phyloP scores from a whole-genome alignment of 1,140 invertebrate genomes.

The Bombus superbus region DNA sequence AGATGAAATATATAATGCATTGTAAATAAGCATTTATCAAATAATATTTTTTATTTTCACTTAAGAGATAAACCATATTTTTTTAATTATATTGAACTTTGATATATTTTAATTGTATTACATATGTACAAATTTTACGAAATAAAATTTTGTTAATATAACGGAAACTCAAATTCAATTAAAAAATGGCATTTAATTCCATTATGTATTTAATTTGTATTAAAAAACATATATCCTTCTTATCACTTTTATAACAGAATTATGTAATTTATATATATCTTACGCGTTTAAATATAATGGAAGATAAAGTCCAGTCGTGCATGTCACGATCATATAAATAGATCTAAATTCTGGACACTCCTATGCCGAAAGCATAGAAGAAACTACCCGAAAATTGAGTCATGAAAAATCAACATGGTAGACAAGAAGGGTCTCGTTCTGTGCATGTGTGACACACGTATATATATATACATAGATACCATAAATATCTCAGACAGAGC shows the following conservation, averaged over 20 bases:
- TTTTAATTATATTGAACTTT: slow-evolving; percentile 20
- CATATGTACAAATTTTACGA: slow-evolving; percentile 6
- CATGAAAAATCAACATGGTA: too few relatives aligned
- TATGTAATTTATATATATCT: background rate
- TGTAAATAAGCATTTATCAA: background rate
- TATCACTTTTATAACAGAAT: background rate
- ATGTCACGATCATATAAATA: background rate
- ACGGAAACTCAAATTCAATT: background rate
- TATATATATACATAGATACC: too few relatives aligned
- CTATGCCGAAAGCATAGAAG: too few relatives aligned
- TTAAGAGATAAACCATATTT: background rate
- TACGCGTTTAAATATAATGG: background rate
- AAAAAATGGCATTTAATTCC: background rate
- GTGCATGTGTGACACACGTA: too few relatives aligned
- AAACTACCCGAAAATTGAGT: too few relatives aligned
- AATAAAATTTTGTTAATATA: slow-evolving; percentile 28
- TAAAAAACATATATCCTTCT: background rate
- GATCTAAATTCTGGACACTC: too few relatives aligned
- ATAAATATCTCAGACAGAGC: too few relatives aligned
- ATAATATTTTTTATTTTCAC: slow-evolving; percentile 9
- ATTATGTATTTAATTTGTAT: background rate
- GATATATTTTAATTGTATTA: slow-evolving; percentile 14
- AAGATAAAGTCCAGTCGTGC: background rate
- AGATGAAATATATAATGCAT: slow-evolving; percentile 12
- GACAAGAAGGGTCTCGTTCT: too few relatives aligned